Conservation (phyloP, 1,140 invertebrate species). For the Drosophila lowei region DNA sequence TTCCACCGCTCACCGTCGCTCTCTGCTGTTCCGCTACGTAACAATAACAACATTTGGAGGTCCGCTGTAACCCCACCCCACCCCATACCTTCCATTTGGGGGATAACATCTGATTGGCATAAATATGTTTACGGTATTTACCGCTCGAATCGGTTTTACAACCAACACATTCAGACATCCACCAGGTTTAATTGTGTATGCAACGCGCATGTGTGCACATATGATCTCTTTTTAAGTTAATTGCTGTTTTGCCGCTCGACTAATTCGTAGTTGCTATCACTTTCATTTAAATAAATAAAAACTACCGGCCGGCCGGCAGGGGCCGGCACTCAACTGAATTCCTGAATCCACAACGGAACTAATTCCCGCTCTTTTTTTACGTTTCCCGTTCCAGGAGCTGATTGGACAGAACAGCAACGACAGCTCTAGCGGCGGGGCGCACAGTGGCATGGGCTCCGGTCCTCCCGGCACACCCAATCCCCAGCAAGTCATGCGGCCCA, state of each 20-base stretch:
- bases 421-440: constrained; percentile 86
- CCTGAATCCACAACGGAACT: constrained; percentile 18
- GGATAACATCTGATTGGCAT: constrained; percentile 43
- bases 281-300: constrained; percentile 57
- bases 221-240: constrained; percentile 27
- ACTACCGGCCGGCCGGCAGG: constrained; percentile 47
- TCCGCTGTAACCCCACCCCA: background rate
- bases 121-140: constrained; percentile 28
- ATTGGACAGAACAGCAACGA: constrained; percentile 93
- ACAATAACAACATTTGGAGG: constrained; percentile 6
- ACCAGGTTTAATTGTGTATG: background rate
- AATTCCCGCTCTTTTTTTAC: constrained; percentile 21
- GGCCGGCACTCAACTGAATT: constrained; percentile 7
- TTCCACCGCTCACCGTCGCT: background rate
- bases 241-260: constrained; percentile 45
- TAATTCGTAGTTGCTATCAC: constrained; percentile 59
- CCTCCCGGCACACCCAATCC: constrained; percentile 89
- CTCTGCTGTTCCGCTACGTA: constrained; percentile 4
- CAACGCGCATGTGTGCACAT: background rate
- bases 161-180: constrained; percentile 20
- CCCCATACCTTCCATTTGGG: background rate
- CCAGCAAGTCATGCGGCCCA: constrained; percentile 89
- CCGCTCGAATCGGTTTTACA: background rate
- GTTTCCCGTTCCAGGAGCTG: constrained; percentile 88
- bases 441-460: constrained; percentile 90